These are phyloP conservation scores for Yponomeuta evonymella DNA, from an alignment of 2,888 invertebrate genomes.

Conservation along the genomic window DNA sequence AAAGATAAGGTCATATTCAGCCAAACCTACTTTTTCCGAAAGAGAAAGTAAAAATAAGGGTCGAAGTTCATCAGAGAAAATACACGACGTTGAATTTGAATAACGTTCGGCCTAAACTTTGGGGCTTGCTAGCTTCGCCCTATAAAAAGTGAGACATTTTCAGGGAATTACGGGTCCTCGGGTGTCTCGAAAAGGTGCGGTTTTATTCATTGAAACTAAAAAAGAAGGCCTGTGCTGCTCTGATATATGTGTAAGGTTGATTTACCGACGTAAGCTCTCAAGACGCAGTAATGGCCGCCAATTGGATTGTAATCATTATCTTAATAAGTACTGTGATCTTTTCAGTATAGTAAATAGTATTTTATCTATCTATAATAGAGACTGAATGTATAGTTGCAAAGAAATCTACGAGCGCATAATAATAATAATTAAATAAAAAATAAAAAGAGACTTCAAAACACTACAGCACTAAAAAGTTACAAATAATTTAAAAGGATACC, in stretches of 20 bases:
- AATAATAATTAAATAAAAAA: too few relatives aligned
- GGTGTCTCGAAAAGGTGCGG: background rate
- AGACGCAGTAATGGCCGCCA: too few relatives aligned
- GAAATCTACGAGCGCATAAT: too few relatives aligned
- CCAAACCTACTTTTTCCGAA: background rate
- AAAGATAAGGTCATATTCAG: background rate
- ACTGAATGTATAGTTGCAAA: too few relatives aligned
- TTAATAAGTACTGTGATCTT: too few relatives aligned
- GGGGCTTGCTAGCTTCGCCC: background rate
- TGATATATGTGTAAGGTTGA: background rate
- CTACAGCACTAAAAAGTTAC: too few relatives aligned
- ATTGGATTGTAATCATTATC: too few relatives aligned
- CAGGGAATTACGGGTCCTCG: background rate
- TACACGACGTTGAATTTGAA: slow-evolving; percentile 9
- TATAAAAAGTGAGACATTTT: slow-evolving; percentile 1
- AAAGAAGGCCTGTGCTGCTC: background rate
- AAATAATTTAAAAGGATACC: too few relatives aligned
- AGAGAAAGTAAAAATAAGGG: background rate
- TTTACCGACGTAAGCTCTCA: too few relatives aligned
- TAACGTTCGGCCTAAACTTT: slow-evolving; percentile 3
- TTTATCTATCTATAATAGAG: too few relatives aligned
- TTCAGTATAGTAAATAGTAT: too few relatives aligned
- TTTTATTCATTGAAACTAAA: background rate
- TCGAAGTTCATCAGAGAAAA: slow-evolving; percentile 5
- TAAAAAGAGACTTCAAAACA: too few relatives aligned